Conservation (phyloP, 1,140 invertebrate genomes). For the Dolichoris vasculosae region DNA sequence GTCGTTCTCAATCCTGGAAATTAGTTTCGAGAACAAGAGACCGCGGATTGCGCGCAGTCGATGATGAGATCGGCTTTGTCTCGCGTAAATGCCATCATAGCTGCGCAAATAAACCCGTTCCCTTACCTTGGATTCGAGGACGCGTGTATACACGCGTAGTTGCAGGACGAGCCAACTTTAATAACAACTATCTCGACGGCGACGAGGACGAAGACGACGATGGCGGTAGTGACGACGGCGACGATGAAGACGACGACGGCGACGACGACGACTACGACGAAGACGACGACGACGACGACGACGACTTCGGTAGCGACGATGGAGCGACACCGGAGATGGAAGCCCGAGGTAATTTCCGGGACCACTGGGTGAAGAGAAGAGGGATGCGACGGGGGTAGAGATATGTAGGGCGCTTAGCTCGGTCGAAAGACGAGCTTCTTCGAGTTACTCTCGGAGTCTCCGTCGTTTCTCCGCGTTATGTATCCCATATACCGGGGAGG, state of each 20-base stretch:
- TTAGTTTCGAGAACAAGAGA: conserved; percentile 28
- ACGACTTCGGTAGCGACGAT: neutral
- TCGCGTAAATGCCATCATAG: conserved; percentile 39
- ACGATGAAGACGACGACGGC: neutral
- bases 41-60: neutral
- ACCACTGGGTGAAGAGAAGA: neutral
- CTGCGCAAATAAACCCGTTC: conserved; percentile 30
- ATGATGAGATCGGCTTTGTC: conserved; percentile 40
- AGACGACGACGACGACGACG: neutral
- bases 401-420: conserved; percentile 15
- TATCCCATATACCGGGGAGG: neutral
- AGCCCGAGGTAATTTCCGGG: conserved; percentile 52
- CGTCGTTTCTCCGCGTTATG: conserved; percentile 2
- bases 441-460: neutral
- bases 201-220: neutral
- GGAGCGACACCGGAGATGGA: conserved; percentile 48
- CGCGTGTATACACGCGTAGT: neutral
- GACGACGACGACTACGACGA: neutral
- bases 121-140: neutral
- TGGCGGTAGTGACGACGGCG: neutral
- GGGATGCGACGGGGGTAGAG: neutral
- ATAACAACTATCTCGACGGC: conserved; percentile 38
- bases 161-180: conserved; percentile 46
- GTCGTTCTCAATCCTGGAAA: neutral
- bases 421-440: conserved; percentile 44